Percentiles rank a stretch among this genome's conserved stretches.
Conservation (phyloP, 1,140 invertebrate species). For the Pogonus chalceus region DNA sequence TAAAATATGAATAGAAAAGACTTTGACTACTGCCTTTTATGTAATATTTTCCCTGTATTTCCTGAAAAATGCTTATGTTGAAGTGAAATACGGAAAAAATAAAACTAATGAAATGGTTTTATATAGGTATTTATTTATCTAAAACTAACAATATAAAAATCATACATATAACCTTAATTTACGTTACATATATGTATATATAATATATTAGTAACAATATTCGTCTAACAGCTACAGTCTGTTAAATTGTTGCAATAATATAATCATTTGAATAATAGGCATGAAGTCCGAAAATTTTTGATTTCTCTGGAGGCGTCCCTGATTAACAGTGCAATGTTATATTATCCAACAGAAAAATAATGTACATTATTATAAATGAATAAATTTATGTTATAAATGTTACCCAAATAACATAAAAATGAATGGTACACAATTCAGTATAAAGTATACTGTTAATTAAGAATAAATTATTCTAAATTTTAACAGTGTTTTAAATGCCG, state of each 20-base stretch:
- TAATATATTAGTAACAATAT: slow-evolving; percentile 4
- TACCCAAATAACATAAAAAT: too few relatives aligned
- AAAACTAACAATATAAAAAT: slow-evolving; percentile 8
- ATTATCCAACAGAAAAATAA: neutral
- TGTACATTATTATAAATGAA: too few relatives aligned
- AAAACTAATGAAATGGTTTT: neutral
- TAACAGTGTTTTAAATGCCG: too few relatives aligned
- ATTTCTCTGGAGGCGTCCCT: neutral
- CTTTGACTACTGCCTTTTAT: too few relatives aligned
- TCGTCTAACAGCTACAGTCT: slow-evolving; percentile 1
- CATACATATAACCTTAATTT: neutral
- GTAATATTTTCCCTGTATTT: too few relatives aligned
- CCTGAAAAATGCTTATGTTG: too few relatives aligned
- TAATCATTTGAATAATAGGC: neutral
- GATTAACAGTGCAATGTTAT: neutral
- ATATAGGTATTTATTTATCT: slow-evolving; percentile 8
- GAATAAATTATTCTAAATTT: too few relatives aligned
- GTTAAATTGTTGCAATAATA: neutral
- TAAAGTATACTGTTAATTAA: too few relatives aligned
- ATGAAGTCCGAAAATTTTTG: neutral
- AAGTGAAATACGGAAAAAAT: neutral
- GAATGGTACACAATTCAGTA: too few relatives aligned
- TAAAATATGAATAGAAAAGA: too few relatives aligned
- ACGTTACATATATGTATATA: slow-evolving; percentile 4
- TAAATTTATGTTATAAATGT: too few relatives aligned